Base-by-base conservation (phyloP, 2,797 vertebrate genomes). In the Acanthurus leucopareius region DNA sequence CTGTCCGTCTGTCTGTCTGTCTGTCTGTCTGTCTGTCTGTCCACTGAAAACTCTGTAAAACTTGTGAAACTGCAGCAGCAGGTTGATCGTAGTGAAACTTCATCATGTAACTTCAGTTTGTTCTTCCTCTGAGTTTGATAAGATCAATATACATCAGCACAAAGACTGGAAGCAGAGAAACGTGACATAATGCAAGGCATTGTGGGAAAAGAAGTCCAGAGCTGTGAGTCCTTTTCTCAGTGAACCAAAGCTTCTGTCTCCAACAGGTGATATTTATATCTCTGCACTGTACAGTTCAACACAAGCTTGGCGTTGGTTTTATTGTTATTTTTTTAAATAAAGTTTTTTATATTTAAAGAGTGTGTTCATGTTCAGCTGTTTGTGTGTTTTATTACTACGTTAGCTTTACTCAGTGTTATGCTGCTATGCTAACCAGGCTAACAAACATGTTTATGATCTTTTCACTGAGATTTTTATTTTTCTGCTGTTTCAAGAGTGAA, bases 251-350 rank as follows among this genome's bases (percentile, higher is more conserved):
- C 75, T 75, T 73, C 42, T 68, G 14, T 75, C 47, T 62, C 25
- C 69, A 75, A 35, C 65, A 53, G 56, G 53, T 44, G 52, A 71
- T 90, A 88, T 94, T 92, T 93, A 90, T 89, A 74, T 84, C 59
- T 49, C 72, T 70, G 85, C 84, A 73, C 84, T 91, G 88, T 92
- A 88, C 80, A 89, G 87, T 79, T 77, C 63, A 75, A 60, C 75
- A 57, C 16, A 13, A 79, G 85, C 86, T 88, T 88, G 38, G 76
- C 25, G 72, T 76, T 69, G 80, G 65, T 84, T 80, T 62, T 73
- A 73, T 79, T 86, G 73, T 86, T 58, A 69, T 89, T 85, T 91
- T 38, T 92, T 93, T 92, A 90, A 95, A 93, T 92, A 79, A 77
- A 86, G 58, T 72, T 84, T 79, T 84, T 60, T 79, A 40, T 73